Evolutionary conservation across 37 sponge, comb jelly and placozoan species (phyloP).

Genomic region (Mnemiopsis leidyi): DNA sequence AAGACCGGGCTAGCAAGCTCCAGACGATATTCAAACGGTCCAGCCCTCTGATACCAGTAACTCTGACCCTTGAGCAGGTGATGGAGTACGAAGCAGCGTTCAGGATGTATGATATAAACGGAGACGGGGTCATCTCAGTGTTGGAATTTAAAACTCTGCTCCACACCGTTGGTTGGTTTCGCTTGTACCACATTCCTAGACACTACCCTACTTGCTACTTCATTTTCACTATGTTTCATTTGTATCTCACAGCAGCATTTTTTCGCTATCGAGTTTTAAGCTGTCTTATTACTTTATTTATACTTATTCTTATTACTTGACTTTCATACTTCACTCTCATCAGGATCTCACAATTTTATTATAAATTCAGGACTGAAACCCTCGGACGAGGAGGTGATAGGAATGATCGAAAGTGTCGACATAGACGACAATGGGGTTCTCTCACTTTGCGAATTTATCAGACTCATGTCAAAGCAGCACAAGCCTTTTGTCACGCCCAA

Average conservation of each 20-base stretch:
- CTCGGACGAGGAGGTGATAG: constrained; percentile 52
- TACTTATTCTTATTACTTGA: no score
- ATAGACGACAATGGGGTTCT: constrained; percentile 60
- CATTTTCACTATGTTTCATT: no score
- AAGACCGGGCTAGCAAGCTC: neutral
- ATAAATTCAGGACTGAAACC: constrained; percentile 47
- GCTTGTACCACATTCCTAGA: no score
- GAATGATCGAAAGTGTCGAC: constrained; percentile 42
- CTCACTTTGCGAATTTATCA: constrained; percentile 37
- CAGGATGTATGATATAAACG: constrained; percentile 61
- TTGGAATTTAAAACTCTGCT: constrained; percentile 35
- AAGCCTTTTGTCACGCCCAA: constrained; percentile 37
- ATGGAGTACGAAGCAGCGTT: constrained; percentile 47
- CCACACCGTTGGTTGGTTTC: constrained; percentile 28
- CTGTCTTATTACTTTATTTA: no score
- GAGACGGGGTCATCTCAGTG: constrained; percentile 37
- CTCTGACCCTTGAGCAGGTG: constrained; percentile 41
- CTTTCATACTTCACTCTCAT: no score
- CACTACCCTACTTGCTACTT: no score
- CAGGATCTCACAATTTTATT: no score
- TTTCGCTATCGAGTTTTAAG: no score
- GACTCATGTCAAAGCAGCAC: constrained; percentile 61
- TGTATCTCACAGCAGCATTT: no score
- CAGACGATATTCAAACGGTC: constrained; percentile 45
- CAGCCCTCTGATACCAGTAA: constrained; percentile 38